Evolutionary conservation across 2,888 invertebrate species (phyloP).

Genomic region (Gastrophysa polygoni): DNA sequence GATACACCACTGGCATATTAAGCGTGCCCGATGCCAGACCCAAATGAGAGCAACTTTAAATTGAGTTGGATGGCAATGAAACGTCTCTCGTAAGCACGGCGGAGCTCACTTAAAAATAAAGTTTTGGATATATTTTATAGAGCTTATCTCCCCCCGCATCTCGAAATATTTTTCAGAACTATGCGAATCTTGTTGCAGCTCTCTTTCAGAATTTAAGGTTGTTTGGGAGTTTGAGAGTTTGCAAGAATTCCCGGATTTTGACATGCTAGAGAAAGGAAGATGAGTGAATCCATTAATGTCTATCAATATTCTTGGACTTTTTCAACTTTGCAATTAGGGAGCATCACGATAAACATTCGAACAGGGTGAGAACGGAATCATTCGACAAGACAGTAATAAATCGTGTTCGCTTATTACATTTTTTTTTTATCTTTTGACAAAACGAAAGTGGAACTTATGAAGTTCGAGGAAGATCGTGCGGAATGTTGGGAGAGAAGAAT

Average conservation of each 20-base stretch:
- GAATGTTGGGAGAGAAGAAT: too few relatives aligned
- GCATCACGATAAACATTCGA: too few relatives aligned
- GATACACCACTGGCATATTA: slow-evolving; percentile 16
- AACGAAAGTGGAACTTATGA: too few relatives aligned
- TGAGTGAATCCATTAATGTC: too few relatives aligned
- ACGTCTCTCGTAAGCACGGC: slow-evolving; percentile 21
- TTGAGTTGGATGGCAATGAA: slow-evolving; percentile 26
- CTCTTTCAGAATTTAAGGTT: slow-evolving; percentile 16
- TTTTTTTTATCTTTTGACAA: too few relatives aligned
- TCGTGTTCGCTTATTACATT: too few relatives aligned
- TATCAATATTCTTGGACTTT: too few relatives aligned
- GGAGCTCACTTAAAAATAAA: slow-evolving; percentile 28
- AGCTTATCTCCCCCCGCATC: slow-evolving; percentile 23
- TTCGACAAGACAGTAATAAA: too few relatives aligned
- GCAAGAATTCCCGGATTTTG: background rate
- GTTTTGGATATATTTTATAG: slow-evolving; percentile 28
- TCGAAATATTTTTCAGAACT: slow-evolving; percentile 19
- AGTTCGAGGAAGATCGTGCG: too few relatives aligned
- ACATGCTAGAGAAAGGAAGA: background rate
- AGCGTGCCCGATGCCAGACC: slow-evolving; percentile 17
- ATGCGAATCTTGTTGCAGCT: slow-evolving; percentile 7
- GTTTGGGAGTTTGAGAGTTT: slow-evolving; percentile 1
- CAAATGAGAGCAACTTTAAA: slow-evolving; percentile 31
- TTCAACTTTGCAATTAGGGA: too few relatives aligned
- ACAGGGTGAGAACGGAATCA: too few relatives aligned